Conservation (phyloP, 1,140 invertebrate species). For the Drosophila ananassae region DNA sequence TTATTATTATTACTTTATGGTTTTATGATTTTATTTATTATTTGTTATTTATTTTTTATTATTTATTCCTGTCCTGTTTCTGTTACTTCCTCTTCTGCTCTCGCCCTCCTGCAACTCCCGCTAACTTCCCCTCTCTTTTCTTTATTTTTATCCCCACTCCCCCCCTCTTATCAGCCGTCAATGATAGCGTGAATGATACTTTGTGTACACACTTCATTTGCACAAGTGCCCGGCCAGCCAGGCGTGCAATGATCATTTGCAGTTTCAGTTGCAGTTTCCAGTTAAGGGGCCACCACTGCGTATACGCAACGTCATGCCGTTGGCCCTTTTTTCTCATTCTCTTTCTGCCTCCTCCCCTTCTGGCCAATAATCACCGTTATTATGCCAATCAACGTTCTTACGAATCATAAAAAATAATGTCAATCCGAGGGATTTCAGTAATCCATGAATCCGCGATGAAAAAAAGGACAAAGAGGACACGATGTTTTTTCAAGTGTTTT, state of each 20-base stretch:
- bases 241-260: constrained; percentile 20
- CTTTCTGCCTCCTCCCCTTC: no score
- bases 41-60: no score
- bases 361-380: constrained; percentile 43
- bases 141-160: background rate
- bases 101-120: background rate
- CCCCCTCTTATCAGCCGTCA: constrained; percentile 56
- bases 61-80: constrained; percentile 23
- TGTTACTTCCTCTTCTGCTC: constrained; percentile 18
- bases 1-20: no score
- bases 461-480: background rate
- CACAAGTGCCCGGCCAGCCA: constrained; percentile 31
- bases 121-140: background rate
- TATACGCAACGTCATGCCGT: constrained; percentile 56
- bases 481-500: background rate
- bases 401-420: constrained; percentile 10
- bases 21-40: no score
- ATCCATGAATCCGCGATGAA: background rate
- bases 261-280: constrained; percentile 5
- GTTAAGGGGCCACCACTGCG: constrained; percentile 42
- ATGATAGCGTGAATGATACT: constrained; percentile 76
- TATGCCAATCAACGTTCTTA: constrained; percentile 26
- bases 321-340: constrained; percentile 4
- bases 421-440: background rate
- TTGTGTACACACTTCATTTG: constrained; percentile 55